Base-by-base conservation (phyloP, 2,888 invertebrate genomes). In the Folsomia candida region DNA sequence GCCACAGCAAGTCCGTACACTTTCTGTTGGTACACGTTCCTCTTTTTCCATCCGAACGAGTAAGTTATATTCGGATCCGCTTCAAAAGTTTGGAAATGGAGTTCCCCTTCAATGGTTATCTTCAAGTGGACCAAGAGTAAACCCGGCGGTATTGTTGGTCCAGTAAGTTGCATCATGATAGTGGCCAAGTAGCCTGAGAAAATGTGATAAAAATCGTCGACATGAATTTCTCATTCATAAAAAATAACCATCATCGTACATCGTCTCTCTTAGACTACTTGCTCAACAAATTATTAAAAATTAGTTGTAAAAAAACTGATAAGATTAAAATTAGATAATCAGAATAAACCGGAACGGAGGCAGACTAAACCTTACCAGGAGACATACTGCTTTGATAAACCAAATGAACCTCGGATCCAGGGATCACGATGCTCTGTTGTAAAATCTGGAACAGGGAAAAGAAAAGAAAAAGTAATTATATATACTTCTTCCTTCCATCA, bases 31-130 rank as follows among this genome's bases (percentile, higher is more conserved):
- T 98, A 99, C 57, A 97, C 96, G 80, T 88, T 87, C 75, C 94
- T 87, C 83, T 97, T 93, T 84, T 97, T 96, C 99, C 99, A 99
- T 1, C 96, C 93, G 83, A 97, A 99, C 9, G 93, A 94, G 84
- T 97, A 96, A 66, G 92, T 93, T 71, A 99, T 86, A 82, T 94
- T 93, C 0, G 97, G 94, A 84, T 97, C 97, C 0, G 98, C 97
- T 84, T 97, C 97, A 83, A 98, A 97, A 0, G 91, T 90, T 83
- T 92, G 92, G 18, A 94, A 91, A 83, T 95, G 92, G 18, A 94
- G 86, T 1, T 94, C 93, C 3, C 97, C 97, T 84, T 97, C 96
- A 72, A 96, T 94, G 82, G 93, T 93, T 0, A 94, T 92, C 78
- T 92, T 89, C 22, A 99, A 91, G 83, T 97, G 94, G 0, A 99